These are phyloP conservation scores for Epinephelus lanceolatus DNA, from an alignment of 2,113 vertebrate genomes.

Conservation along the genomic window DNA sequence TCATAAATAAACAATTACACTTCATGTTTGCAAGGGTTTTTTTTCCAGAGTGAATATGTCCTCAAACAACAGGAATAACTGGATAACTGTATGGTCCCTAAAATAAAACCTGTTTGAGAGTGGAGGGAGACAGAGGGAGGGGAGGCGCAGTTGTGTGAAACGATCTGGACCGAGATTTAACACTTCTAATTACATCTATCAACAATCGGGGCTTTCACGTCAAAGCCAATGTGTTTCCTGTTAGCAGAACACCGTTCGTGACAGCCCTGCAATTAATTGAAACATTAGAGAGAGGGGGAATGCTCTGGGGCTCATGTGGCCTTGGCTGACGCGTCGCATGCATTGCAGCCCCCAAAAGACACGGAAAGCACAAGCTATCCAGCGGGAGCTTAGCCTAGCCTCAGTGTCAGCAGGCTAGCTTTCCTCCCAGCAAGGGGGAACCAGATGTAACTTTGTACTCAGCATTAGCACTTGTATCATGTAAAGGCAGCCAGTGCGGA, in stretches of 20 bases:
- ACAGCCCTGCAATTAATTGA: constrained; percentile 83
- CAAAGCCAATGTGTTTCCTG: constrained; percentile 80
- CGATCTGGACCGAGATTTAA: constrained; percentile 71
- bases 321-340: constrained; percentile 77
- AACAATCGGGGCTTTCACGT: constrained; percentile 72
- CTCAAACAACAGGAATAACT: constrained; percentile 1
- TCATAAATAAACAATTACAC: background rate
- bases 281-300: constrained; percentile 74
- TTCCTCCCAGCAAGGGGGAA: constrained; percentile 60
- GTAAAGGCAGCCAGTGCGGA: constrained; percentile 38
- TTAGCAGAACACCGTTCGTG: constrained; percentile 78
- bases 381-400: constrained; percentile 58
- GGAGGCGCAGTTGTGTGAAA: constrained; percentile 39
- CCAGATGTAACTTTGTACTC: constrained; percentile 78
- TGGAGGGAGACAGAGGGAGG: constrained; percentile 8
- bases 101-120: constrained; percentile 29
- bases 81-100: background rate
- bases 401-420: constrained; percentile 58
- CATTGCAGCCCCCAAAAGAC: constrained; percentile 63
- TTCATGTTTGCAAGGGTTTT: background rate
- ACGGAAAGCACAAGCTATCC: constrained; percentile 65
- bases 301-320: constrained; percentile 74
- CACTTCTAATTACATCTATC: constrained; percentile 79
- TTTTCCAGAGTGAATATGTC: background rate
- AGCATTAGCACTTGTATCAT: constrained; percentile 61